Evolutionary conservation across 2,888 invertebrate species (phyloP), one percentile per base, ranked within the genome.

Genomic region (Dicycla oo): DNA sequence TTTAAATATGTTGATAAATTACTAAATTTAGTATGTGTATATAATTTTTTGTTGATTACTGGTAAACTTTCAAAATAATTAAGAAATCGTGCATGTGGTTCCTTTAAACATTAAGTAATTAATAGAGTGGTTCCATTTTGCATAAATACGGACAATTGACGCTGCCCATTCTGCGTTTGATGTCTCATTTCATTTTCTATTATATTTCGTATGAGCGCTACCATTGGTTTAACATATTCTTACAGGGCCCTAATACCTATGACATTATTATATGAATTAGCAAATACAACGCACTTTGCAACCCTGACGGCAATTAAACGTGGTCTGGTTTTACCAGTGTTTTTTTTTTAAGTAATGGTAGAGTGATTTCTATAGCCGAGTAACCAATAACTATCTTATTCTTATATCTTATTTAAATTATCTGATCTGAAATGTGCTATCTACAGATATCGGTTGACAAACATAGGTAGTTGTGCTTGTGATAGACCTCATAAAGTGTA

Each of bases 291-390:
- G 4, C 30, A 30, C 4, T 30, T 34, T 43, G 11, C 40, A 43
- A 20, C 7, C 51, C 23, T 6, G 23, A 51, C 23, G 51, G 51
- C 13, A 51, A 13, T 13, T 7, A 7, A 40, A 18, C 6, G 40
- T 26, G 3, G 18, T 40, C 38, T 3, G 38, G n/a, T 30, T 30
- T 30, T 15, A 26, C n/a, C 7, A 30, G 26, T 47, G 38, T 51
- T 26, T 62, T 40, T 49, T 38, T 13, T 15, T n/a, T 10, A 20
- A 38, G 18, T 23, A 13, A 67, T n/a, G n/a, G 49, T 62, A 40
- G 43, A 47, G 51, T 43, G 43, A 67, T 49, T 49, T 70, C 23
- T 66, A n/a, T 69, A 69, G 1, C 43, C 26, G 68, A 69, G 20
- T 69, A 43, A 30, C 40, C 7, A 40, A 34, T 63, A 63, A 53